These are phyloP conservation scores for Panzeria rudis DNA, from an alignment of 2,888 invertebrate genomes.

Conservation along the genomic window DNA sequence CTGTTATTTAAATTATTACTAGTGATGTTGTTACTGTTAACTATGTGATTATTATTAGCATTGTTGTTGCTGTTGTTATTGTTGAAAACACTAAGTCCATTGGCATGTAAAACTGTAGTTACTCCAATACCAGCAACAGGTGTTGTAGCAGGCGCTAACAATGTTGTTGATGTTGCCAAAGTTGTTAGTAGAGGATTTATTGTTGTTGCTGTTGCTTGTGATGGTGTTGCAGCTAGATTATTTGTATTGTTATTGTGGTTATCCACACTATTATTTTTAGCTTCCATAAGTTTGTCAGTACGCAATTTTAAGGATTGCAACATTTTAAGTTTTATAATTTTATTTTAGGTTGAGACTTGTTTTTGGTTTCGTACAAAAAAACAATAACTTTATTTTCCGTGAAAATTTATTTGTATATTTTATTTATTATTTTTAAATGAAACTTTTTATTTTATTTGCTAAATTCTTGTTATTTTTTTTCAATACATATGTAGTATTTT, in stretches of 20 bases:
- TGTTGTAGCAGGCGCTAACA: conserved; percentile 73
- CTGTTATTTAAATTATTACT: conserved; percentile 79
- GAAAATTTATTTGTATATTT: conserved; percentile 4
- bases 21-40: conserved; percentile 73
- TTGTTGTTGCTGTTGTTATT: conserved; percentile 57
- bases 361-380: conserved; percentile 25
- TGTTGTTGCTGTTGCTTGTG: conserved; percentile 58
- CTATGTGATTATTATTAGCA: conserved; percentile 71
- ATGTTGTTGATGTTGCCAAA: conserved; percentile 57
- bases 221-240: conserved; percentile 70
- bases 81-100: conserved; percentile 70
- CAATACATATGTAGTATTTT: conserved; percentile 11
- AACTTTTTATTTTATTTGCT: conserved; percentile 10
- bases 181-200: conserved; percentile 62
- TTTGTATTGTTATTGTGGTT: conserved; percentile 58
- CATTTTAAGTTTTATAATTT: conserved; percentile 80
- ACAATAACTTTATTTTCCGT: conserved; percentile 33
- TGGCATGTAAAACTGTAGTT: conserved; percentile 49
- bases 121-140: conserved; percentile 78
- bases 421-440: background rate
- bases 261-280: conserved; percentile 74
- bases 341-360: conserved; percentile 63
- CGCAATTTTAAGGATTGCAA: conserved; percentile 82
- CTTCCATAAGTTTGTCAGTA: conserved; percentile 80
- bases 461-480: conserved; percentile 9